These are phyloP conservation scores for Rhingia campestris DNA, from an alignment of 2,888 invertebrate species.

Conservation along the genomic window DNA sequence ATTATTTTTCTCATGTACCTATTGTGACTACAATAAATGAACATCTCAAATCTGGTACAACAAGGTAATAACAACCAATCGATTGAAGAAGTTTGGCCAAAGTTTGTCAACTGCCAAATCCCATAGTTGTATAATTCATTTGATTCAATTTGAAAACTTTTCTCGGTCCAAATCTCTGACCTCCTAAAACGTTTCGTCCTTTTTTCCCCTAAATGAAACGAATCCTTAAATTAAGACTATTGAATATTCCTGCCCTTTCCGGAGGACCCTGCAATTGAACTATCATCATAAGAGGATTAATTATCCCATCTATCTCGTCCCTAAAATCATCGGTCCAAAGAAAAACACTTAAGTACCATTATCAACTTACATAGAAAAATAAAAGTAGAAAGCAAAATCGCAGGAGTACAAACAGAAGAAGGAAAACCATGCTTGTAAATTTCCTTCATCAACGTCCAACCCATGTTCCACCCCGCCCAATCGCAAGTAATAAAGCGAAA, in stretches of 20 bases:
- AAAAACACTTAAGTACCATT: slow-evolving; percentile 42
- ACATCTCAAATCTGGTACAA: too few species aligned
- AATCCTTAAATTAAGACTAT: slow-evolving; percentile 53
- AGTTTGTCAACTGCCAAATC: slow-evolving; percentile 11
- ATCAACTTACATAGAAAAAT: slow-evolving; percentile 38
- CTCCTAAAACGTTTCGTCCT: slow-evolving; percentile 2
- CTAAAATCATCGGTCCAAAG: slow-evolving; percentile 5
- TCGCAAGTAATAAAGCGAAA: slow-evolving; percentile 71
- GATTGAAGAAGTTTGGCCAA: neutral
- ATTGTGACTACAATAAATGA: too few species aligned
- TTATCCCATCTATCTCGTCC: slow-evolving; percentile 30
- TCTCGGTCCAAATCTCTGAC: slow-evolving; percentile 28
- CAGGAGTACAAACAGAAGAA: neutral
- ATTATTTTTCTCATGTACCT: too few species aligned
- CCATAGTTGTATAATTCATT: slow-evolving; percentile 18
- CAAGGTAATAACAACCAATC: too few species aligned
- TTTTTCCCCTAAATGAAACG: slow-evolving; percentile 36
- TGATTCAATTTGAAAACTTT: slow-evolving; percentile 11
- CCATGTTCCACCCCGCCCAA: slow-evolving; percentile 47
- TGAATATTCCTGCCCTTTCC: slow-evolving; percentile 34
- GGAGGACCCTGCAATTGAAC: slow-evolving; percentile 5
- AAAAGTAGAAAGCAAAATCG: neutral
- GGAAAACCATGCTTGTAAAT: slow-evolving; percentile 57
- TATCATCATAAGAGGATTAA: slow-evolving; percentile 42
- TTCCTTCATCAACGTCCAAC: slow-evolving; percentile 59